Conservation (phyloP, 2,888 invertebrate species). For the Stenichneumon culpator region DNA sequence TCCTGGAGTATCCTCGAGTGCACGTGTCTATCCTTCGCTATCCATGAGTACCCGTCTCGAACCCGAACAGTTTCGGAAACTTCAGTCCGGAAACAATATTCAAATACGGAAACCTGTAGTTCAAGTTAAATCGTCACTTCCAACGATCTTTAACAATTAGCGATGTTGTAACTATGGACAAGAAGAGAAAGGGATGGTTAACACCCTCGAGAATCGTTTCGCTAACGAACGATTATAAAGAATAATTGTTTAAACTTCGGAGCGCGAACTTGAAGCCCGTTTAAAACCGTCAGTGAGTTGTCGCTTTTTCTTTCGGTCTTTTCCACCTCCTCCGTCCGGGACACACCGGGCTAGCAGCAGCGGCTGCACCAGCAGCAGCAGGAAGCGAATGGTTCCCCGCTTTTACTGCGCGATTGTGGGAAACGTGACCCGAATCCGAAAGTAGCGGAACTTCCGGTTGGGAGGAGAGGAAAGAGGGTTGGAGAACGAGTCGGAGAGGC, state of each 20-base stretch:
- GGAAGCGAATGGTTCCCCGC: constrained; percentile 53
- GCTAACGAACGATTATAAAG: constrained; percentile 13
- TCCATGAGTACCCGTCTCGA: too few species aligned
- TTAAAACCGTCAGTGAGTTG: constrained; percentile 45
- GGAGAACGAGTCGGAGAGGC: constrained; percentile 32
- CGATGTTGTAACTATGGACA: too few species aligned
- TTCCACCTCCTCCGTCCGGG: constrained; percentile 6
- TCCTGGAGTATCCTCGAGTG: too few species aligned
- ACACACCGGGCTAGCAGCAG: constrained; percentile 14
- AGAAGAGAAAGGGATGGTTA: too few species aligned
- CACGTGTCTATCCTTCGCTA: too few species aligned
- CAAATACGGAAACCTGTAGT: too few species aligned
- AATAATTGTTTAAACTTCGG: constrained; percentile 45
- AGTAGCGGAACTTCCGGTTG: constrained; percentile 57
- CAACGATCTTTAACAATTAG: too few species aligned
- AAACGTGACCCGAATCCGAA: constrained; percentile 64
- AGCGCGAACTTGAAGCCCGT: constrained; percentile 37
- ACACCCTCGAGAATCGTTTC: too few species aligned
- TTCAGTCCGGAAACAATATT: too few species aligned
- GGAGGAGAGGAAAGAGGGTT: neutral
- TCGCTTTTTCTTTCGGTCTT: constrained; percentile 43
- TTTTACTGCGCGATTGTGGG: constrained; percentile 59
- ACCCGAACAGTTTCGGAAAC: too few species aligned
- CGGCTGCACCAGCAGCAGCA: constrained; percentile 13
- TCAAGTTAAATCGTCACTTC: too few species aligned